Base-by-base conservation (phyloP, 2,888 invertebrate genomes). In the Diogma glabrata region DNA sequence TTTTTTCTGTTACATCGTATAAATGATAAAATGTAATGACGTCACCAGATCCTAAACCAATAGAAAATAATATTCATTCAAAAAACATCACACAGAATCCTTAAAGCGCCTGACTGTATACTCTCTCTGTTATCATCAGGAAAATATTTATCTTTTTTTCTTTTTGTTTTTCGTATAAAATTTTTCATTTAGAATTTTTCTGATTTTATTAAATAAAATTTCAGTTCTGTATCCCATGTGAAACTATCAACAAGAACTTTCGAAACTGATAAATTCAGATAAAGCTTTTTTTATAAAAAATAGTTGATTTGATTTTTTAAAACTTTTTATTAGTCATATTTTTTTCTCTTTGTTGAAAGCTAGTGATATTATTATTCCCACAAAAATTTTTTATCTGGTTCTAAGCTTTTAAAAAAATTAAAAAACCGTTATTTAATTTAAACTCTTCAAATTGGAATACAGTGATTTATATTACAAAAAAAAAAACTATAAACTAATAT, bases 201-300 rank as follows among this genome's bases (percentile, higher is more conserved):
- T 43, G 43, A 43, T 22, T 43, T 43, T 43, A 22, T 43, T 14
- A 23, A 22, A 14, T 14, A 22, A 43, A n/a, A 43, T 43, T 17
- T 47, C 47, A 47, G 47, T 47, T 47, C 19, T 47, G 47, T 47
- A 26, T 47, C 47, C 24, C 47, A 47, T 47, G 47, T 47, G 47
- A 47, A 47, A 30, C 47, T 7, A 26, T 47, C 28, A 30, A 30
- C 30, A 26, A 47, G 26, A 43, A 23, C 43, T 43, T 43, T n/a
- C 4, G 10, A 9, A 22, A n/a, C 5, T 22, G 23, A 19, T n/a
- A 14, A 40, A 19, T 40, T 10, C n/a, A 3, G 20, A 43, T 12
- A 28, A 43, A 43, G 43, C 43, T 43, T 43, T 22, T 9, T 19
- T 20, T 40, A 19, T 19, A 19, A 40, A 40, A 43, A 43, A n/a